phyloP scores from a whole-genome alignment of 2,888 invertebrate species.

The Troilus luridus region DNA sequence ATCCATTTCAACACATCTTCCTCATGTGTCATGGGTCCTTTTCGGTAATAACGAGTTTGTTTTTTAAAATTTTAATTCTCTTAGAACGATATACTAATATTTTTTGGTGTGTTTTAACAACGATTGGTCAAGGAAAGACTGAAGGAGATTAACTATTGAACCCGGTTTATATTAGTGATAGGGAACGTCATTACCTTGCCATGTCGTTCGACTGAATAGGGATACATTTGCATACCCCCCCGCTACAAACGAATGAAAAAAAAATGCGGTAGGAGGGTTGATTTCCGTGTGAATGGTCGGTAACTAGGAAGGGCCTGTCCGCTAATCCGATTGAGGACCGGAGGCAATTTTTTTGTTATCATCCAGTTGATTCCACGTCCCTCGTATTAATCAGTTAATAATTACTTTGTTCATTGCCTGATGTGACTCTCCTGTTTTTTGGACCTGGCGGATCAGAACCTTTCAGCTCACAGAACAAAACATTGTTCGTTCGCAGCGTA shows the following conservation, averaged over 20 bases:
- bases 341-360: background rate
- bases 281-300: background rate
- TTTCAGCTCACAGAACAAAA: background rate
- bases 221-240: background rate
- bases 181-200: background rate
- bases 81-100: background rate
- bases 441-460: background rate
- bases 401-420: slow-evolving; percentile 24
- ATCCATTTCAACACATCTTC: no score
- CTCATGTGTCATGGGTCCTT: no score
- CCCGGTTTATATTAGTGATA: background rate
- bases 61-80: background rate
- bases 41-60: background rate
- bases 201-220: background rate
- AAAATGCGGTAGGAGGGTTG: background rate
- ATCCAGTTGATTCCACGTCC: background rate
- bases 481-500: background rate
- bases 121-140: background rate
- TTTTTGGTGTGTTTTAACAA: no score
- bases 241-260: background rate
- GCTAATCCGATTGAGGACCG: background rate
- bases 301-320: slow-evolving; percentile 3
- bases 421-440: background rate
- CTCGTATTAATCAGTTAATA: slow-evolving; percentile 45
- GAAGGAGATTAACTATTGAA: background rate